Evolutionary conservation across 2,797 vertebrate species (phyloP).

Genomic region (Melopsittacus undulatus): DNA sequence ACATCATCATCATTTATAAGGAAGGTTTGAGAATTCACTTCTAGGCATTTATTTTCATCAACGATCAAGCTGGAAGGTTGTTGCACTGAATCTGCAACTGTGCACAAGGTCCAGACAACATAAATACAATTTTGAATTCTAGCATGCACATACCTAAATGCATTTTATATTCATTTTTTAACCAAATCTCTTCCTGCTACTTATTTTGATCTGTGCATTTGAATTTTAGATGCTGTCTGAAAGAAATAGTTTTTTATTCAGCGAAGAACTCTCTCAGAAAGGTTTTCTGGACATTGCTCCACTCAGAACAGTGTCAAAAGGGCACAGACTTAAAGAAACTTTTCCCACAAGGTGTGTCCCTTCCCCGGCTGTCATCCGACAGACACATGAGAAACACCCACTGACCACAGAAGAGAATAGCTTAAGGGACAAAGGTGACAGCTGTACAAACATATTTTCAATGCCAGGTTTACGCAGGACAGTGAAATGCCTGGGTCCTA

Average conservation of each 20-base stretch:
- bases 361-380: constrained; percentile 11
- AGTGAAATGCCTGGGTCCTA: background rate
- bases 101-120: background rate
- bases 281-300: background rate
- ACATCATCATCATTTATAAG: background rate
- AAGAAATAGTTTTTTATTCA: background rate
- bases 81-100: background rate
- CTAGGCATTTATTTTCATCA: background rate
- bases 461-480: constrained; percentile 33
- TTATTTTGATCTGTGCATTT: background rate
- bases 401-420: constrained; percentile 53
- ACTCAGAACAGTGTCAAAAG: constrained; percentile 34
- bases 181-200: background rate
- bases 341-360: constrained; percentile 64
- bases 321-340: constrained; percentile 47
- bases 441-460: constrained; percentile 54
- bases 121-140: background rate
- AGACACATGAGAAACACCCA: constrained; percentile 32
- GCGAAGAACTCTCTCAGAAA: background rate
- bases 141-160: background rate
- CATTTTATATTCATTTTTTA: background rate
- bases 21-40: background rate
- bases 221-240: background rate
- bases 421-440: constrained; percentile 56
- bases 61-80: background rate